Base-by-base conservation (phyloP, 2,113 vertebrate species). In the Pygoscelis adeliae region DNA sequence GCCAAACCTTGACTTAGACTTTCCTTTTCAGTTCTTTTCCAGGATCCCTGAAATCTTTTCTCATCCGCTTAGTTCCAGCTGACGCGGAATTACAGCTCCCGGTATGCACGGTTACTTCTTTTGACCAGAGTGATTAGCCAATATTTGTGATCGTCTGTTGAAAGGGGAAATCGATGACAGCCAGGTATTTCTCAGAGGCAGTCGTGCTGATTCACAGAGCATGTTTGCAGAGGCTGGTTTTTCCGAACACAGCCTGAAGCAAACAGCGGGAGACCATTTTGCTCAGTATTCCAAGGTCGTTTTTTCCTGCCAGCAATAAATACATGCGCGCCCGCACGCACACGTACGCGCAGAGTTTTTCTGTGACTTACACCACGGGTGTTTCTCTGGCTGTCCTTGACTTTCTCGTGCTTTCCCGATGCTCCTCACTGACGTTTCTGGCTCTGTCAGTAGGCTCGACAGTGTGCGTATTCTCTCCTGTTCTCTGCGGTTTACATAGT, bases 41-140 rank as follows among this genome's bases (percentile, higher is more conserved):
- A 67, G 62, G 78, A 69, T 89, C 72, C 42, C 63, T 42, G 69
- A 12, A 69, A 6, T 70, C 59, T 50, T 47, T 62, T 29, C 74
- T 74, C 52, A 9, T 26, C 73, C 20, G 38, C 40, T 22, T 11
- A 7, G 17, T 49, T 58, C 61, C 79, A 40, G 36, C 77, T 40
- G 88, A 56, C 1, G 5, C 36, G 0, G 30, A 36, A 34, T 19
- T 2, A 25, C 77, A 9, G 47, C n/a, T 76, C 34, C 52, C 2
- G 0, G 10, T 42, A 1, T 6, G 25, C 13, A 0, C 2, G 5
- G 38, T 30, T 6, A 0, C 58, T 34, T 7, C 83, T 76, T 14
- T 27, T 26, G 52, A 19, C n/a, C 66, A 1, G 52, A 10, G 76
- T 0, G 3, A 21, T 63, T 26, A 26, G 62, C 40, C 87, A 38